Percentiles rank a stretch among this genome's conserved stretches.
Evolutionary conservation across 1,140 invertebrate species (phyloP).

Genomic region (Listronotus bonariensis): DNA sequence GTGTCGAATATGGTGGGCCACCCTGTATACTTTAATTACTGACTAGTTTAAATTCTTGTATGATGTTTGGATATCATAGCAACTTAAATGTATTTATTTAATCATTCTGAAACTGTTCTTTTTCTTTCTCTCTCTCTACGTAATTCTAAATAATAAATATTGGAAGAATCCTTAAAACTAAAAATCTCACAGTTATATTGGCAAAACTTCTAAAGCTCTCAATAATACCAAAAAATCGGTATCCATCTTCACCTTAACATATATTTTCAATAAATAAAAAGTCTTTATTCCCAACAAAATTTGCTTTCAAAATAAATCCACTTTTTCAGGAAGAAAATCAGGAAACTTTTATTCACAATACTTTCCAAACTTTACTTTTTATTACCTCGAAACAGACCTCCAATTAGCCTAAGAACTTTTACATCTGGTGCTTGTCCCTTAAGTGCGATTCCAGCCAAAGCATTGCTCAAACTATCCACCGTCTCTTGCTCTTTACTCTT

Average conservation of each 20-base stretch:
- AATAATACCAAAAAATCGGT: slow-evolving; percentile 15
- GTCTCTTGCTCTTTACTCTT: slow-evolving; percentile 26
- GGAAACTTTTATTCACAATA: not conserved
- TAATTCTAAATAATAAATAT: slow-evolving; percentile 10
- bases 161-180: slow-evolving; percentile 25
- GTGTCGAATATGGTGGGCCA: no score
- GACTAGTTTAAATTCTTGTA: no score
- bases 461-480: slow-evolving; percentile 17
- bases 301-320: no score
- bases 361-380: not conserved
- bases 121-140: no score
- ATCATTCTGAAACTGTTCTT: no score
- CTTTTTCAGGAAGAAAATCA: no score
- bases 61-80: no score
- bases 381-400: slow-evolving; percentile 16
- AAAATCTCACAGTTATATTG: slow-evolving; percentile 36
- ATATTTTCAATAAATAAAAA: slow-evolving; percentile 1
- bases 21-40: no score
- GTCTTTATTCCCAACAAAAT: not conserved
- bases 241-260: not conserved
- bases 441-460: slow-evolving; percentile 15
- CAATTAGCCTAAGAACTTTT: slow-evolving; percentile 18
- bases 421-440: slow-evolving; percentile 23
- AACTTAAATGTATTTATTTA: no score
- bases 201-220: slow-evolving; percentile 32